Conservation (phyloP, 2,888 invertebrate species). For the Idaea dimidiata region DNA sequence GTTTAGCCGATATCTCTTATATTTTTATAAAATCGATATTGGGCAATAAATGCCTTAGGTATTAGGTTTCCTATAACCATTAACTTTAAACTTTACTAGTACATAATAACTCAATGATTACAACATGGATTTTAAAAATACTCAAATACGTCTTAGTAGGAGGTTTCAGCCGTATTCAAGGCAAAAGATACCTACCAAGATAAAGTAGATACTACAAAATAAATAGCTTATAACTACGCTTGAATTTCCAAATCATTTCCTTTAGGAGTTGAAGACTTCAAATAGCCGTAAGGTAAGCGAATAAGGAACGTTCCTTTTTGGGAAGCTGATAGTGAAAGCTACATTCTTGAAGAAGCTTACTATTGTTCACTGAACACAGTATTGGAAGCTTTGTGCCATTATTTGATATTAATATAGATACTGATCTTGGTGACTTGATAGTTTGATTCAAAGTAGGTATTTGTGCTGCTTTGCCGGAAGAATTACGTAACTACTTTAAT, state of each 20-base stretch:
- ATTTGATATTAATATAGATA: slow-evolving; percentile 18
- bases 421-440: background rate
- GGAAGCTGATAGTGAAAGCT: slow-evolving; percentile 1
- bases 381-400: slow-evolving; percentile 22
- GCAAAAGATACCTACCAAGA: background rate
- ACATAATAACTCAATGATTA: too few relatives aligned
- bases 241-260: background rate
- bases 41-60: too few relatives aligned
- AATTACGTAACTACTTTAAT: too few relatives aligned
- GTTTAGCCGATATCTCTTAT: too few relatives aligned
- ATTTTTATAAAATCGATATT: too few relatives aligned
- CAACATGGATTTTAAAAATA: too few relatives aligned
- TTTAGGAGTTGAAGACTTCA: background rate
- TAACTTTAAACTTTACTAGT: too few relatives aligned
- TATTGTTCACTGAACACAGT: slow-evolving; percentile 16
- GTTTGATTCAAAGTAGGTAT: background rate
- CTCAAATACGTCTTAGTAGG: too few relatives aligned
- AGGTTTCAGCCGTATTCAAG: too few relatives aligned
- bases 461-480: background rate
- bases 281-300: background rate
- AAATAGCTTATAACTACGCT: background rate
- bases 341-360: slow-evolving; percentile 13
- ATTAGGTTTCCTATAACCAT: too few relatives aligned
- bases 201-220: background rate
- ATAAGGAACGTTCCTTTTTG: background rate